Evolutionary conservation across 2,113 vertebrate species (phyloP), one percentile per base, ranked within the genome.

Genomic region (Chionodraco myersi): DNA sequence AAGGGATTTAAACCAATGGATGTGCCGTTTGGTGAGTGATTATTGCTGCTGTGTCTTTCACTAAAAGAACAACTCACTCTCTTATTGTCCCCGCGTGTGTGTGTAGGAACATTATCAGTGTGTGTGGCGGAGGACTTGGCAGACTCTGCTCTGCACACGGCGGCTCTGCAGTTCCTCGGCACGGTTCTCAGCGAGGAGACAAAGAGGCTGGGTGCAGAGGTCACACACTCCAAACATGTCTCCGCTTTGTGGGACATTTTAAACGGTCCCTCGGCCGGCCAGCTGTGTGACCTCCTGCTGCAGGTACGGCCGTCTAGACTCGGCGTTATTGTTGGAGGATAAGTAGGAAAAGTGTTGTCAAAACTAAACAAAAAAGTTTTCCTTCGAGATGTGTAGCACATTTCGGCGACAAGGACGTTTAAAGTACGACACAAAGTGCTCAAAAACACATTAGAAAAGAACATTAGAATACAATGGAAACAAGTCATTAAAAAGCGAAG

Each of bases 131-230:
- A 95, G 68, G 94, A 91, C 26, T 1, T 21, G 4, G 72, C 72
- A 0, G 78, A 93, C 34, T 90, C 95, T 13, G 34, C 64, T 11
- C 94, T 98, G 30, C 96, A 89, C 70, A 77, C 80, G 0, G 90
- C 92, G 60, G 94, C 96, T 82, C 88, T 98, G 76, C 96, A 95
- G 47, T 99, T 99, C 70, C 90, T 99, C 26, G 94, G 94, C 62
- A n/a, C 95, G 16, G 79, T 98, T 67, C 91, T 98, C 82, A 93
- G 91, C 1, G 96, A 97, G 79, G 97, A 98, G 85, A 94, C 94
- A 23, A 96, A 94, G 82, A n/a, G n/a, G n/a, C n/a, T n/a, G n/a
- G 79, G 92, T 0, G 82, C 65, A 78, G 91, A 87, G 51, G 79
- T 70, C 58, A 36, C 51, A 0, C 61, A 10, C 49, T 1, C 49